These are phyloP conservation scores for Selenia dentaria DNA, from an alignment of 2,888 invertebrate species.

Conservation along the genomic window DNA sequence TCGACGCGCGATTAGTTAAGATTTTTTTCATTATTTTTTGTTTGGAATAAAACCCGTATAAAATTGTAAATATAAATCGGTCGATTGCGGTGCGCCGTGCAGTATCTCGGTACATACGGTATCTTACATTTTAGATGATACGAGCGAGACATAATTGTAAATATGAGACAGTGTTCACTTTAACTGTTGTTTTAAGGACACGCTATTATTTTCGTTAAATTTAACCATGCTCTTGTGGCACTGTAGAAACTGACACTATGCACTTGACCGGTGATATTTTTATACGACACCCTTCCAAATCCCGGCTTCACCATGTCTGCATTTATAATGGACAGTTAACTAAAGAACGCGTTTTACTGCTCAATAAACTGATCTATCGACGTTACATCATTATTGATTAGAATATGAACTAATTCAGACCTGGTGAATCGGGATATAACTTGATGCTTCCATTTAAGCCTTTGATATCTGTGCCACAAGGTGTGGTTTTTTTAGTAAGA, in stretches of 20 bases:
- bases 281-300: constrained; percentile 14
- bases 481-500: constrained; percentile 30
- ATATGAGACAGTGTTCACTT: constrained; percentile 77
- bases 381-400: too few relatives aligned
- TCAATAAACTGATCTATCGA: too few relatives aligned
- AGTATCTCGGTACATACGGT: constrained; percentile 50
- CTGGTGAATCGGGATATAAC: constrained; percentile 5
- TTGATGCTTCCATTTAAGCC: too few relatives aligned
- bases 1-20: constrained; percentile 21
- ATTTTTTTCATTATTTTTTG: constrained; percentile 28
- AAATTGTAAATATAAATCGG: constrained; percentile 34
- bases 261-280: constrained; percentile 30
- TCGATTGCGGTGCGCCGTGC: constrained; percentile 27
- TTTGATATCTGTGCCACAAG: constrained; percentile 40
- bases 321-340: background rate
- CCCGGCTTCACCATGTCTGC: background rate
- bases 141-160: constrained; percentile 65
- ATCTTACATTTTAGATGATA: constrained; percentile 58
- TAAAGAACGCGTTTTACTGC: too few relatives aligned
- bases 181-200: constrained; percentile 78
- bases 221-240: constrained; percentile 52
- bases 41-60: constrained; percentile 29
- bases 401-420: background rate
- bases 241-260: constrained; percentile 14
- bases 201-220: constrained; percentile 53